Evolutionary conservation across 1,140 invertebrate genomes (phyloP).

Genomic region (Planococcus citri): DNA sequence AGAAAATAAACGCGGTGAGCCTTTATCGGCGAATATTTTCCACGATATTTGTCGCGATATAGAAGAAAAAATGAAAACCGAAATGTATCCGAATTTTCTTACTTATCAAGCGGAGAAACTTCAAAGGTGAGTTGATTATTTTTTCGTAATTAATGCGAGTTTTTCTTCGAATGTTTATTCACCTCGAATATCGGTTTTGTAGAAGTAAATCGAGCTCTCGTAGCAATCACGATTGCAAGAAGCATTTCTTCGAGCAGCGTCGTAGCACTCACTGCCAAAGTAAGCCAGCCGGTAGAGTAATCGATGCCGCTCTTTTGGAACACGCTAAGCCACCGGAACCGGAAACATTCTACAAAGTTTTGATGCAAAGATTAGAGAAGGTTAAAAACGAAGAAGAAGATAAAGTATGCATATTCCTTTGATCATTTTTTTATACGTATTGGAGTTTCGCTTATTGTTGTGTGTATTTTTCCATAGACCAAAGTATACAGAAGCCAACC

Average conservation of each 20-base stretch:
- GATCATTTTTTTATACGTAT: no score
- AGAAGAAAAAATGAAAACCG: not conserved
- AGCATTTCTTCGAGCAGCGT: not conserved
- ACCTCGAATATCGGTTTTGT: no score
- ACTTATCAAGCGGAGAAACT: not conserved
- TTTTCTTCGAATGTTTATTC: not conserved
- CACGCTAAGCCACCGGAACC: not conserved
- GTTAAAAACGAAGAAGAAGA: not conserved
- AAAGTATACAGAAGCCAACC: not conserved
- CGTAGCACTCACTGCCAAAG: not conserved
- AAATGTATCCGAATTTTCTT: not conserved
- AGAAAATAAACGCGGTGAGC: not conserved
- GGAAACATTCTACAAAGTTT: not conserved
- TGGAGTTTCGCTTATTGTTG: no score
- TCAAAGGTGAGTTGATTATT: no score
- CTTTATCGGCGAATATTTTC: not conserved
- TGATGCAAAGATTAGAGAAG: not conserved
- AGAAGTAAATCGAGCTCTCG: no score
- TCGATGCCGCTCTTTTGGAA: no score
- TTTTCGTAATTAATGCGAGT: not conserved
- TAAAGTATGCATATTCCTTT: no score
- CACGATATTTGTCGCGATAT: not conserved
- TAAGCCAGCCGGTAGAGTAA: not conserved
- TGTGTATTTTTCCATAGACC: not conserved
- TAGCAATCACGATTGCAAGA: not conserved